A percentile compares a stretch with the other conserved stretches of the same genome.
phyloP scores from a whole-genome alignment of 2,113 vertebrate genomes.

The Alligator sinensis region DNA sequence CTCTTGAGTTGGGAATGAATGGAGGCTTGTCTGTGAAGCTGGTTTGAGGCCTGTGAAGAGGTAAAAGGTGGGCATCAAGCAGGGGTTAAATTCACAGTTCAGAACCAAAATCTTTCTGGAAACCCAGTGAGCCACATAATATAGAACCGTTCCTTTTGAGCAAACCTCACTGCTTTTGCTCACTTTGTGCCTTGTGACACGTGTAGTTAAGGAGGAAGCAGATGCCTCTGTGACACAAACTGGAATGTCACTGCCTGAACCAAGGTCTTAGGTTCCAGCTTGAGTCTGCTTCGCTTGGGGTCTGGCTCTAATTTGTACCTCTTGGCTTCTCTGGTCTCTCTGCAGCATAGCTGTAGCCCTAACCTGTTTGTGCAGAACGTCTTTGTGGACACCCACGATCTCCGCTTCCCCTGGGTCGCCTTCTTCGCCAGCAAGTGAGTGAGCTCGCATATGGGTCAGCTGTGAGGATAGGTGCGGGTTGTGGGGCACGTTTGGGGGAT shows the following conservation, averaged over 20 bases:
- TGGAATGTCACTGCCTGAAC: not conserved
- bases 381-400: constrained; percentile 97
- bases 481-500: not conserved
- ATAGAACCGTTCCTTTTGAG: not conserved
- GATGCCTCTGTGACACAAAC: too few species aligned
- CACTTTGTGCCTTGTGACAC: not conserved
- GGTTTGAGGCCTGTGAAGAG: too few species aligned
- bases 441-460: accelerated
- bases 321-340: not conserved
- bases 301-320: too few species aligned
- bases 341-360: constrained; percentile 95
- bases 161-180: not conserved
- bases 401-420: constrained; percentile 98
- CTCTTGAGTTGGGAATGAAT: too few species aligned
- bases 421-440: constrained; percentile 99
- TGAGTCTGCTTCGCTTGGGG: too few species aligned
- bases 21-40: too few species aligned
- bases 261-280: not conserved
- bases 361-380: constrained; percentile 99
- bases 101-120: not conserved
- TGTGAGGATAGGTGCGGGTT: not conserved
- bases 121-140: not conserved
- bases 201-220: too few species aligned
- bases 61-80: too few species aligned
- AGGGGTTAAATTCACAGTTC: not conserved